Evolutionary conservation across 2,888 invertebrate genomes (phyloP).

Genomic region (Keiferia lycopersicella): DNA sequence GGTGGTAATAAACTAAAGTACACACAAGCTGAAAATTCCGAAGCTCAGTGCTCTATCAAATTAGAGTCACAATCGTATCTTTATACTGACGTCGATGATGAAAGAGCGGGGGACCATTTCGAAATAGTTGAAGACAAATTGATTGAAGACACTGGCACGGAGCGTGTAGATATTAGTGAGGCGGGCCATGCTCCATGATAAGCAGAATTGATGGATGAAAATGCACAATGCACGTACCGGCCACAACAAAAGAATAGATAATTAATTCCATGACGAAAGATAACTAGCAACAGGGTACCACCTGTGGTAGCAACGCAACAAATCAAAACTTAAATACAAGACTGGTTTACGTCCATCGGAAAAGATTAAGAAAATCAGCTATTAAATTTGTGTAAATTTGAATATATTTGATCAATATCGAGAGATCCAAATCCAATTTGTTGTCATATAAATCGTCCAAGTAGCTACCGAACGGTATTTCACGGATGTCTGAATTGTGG

Average conservation of each 20-base stretch:
- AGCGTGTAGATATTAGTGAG: slow-evolving; percentile 50
- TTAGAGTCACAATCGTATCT: slow-evolving; percentile 37
- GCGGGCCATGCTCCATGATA: slow-evolving; percentile 59
- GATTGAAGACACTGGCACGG: slow-evolving; percentile 57
- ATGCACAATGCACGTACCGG: slow-evolving; percentile 54
- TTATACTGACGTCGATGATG: slow-evolving; percentile 45
- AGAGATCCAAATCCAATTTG: slow-evolving; percentile 29
- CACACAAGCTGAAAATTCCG: slow-evolving; percentile 23
- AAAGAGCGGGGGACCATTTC: slow-evolving; percentile 57
- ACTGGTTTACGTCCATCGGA: slow-evolving; percentile 31
- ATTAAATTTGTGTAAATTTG: slow-evolving; percentile 40
- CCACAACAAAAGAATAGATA: slow-evolving; percentile 70
- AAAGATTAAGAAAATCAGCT: slow-evolving; percentile 35
- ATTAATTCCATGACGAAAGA: slow-evolving; percentile 73
- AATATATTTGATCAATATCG: slow-evolving; percentile 28
- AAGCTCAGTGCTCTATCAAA: slow-evolving; percentile 40
- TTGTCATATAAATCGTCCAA: slow-evolving; percentile 34
- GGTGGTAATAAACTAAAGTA: slow-evolving; percentile 26
- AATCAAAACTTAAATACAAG: slow-evolving; percentile 51
- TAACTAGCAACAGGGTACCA: slow-evolving; percentile 55
- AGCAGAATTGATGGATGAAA: slow-evolving; percentile 74
- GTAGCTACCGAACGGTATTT: slow-evolving; percentile 33
- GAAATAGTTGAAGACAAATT: slow-evolving; percentile 64
- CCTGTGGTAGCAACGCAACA: slow-evolving; percentile 43
- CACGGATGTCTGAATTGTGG: slow-evolving; percentile 27